phyloP scores from a whole-genome alignment of 2,888 invertebrate species.

The Colletes collaris region DNA sequence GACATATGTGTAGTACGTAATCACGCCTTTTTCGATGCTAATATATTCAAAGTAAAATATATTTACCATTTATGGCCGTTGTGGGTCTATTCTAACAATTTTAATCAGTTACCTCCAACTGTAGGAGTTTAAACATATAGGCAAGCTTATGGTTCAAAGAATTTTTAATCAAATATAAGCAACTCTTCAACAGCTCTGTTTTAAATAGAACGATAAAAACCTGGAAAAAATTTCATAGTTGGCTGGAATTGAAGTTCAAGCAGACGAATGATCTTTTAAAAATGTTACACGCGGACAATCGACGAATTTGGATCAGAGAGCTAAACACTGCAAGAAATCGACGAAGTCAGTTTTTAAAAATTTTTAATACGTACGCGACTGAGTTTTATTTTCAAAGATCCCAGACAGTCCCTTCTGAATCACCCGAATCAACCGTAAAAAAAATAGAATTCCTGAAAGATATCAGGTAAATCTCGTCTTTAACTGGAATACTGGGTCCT shows the following conservation, averaged over 20 bases:
- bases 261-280: constrained; percentile 24
- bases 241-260: constrained; percentile 30
- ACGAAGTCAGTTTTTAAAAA: not conserved
- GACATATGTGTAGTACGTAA: constrained; percentile 32
- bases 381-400: not conserved
- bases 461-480: constrained; percentile 20
- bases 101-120: too few relatives aligned
- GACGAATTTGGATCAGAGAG: not conserved
- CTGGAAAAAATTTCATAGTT: constrained; percentile 4
- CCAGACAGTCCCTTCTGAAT: not conserved
- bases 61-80: too few relatives aligned
- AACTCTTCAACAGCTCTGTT: too few relatives aligned
- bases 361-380: not conserved
- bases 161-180: too few relatives aligned
- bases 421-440: not conserved
- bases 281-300: not conserved
- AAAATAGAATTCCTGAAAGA: constrained; percentile 9
- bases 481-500: too few relatives aligned
- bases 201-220: too few relatives aligned
- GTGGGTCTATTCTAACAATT: too few relatives aligned
- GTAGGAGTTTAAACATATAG: too few relatives aligned
- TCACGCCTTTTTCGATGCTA: too few relatives aligned
- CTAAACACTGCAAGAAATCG: too few relatives aligned
- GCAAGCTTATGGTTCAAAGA: too few relatives aligned
- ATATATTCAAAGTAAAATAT: too few relatives aligned